Conservation (phyloP, 2,113 vertebrate species). For the Tiliqua scincoides region DNA sequence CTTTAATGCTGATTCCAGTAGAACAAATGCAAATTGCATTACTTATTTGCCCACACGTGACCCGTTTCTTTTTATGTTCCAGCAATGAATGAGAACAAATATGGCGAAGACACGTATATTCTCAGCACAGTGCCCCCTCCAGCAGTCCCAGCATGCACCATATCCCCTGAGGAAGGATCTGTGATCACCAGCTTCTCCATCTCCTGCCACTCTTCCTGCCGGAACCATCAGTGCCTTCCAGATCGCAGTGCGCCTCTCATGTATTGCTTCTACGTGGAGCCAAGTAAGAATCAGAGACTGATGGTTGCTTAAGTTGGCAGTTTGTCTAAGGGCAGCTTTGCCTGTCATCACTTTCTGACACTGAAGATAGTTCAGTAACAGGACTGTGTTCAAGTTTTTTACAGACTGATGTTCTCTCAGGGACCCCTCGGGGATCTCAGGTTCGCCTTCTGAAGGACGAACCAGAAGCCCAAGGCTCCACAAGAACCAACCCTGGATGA, state of each 20-base stretch:
- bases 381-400: no score
- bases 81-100: slow-evolving; percentile 58
- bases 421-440: no score
- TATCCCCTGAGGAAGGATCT: slow-evolving; percentile 80
- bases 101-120: slow-evolving; percentile 61
- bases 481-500: no score
- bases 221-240: neutral
- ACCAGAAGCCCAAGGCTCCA: no score
- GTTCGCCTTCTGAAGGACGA: no score
- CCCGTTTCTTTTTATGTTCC: neutral
- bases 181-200: slow-evolving; percentile 82
- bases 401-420: no score
- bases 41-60: neutral
- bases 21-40: no score
- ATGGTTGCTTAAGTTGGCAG: neutral
- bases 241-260: slow-evolving; percentile 51
- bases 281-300: slow-evolving; percentile 49
- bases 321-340: neutral
- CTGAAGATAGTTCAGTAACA: neutral
- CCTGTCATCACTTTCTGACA: neutral
- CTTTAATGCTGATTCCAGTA: neutral
- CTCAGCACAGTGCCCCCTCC: slow-evolving; percentile 54
- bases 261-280: slow-evolving; percentile 84
- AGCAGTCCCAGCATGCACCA: slow-evolving; percentile 67
- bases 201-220: slow-evolving; percentile 75